phyloP scores from a whole-genome alignment of 2,888 invertebrate genomes.

The Halictus ligatus region DNA sequence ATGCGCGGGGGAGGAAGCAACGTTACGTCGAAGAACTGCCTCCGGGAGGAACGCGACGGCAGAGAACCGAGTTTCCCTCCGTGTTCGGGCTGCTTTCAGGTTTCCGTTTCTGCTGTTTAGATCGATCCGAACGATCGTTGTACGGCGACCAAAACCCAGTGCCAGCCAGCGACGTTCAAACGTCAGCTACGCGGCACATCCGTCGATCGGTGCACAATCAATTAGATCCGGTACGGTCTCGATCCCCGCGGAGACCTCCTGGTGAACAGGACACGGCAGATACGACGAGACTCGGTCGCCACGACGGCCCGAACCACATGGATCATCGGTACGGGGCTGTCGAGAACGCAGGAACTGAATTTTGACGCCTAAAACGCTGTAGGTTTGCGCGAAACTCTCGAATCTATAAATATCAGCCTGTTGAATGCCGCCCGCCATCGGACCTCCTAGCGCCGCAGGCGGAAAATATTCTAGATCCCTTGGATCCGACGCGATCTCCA shows the following conservation, averaged over 20 bases:
- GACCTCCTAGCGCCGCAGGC: slow-evolving; percentile 68
- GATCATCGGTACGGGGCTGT: slow-evolving; percentile 57
- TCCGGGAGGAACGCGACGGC: background rate
- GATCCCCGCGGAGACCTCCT: background rate
- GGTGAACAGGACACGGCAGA: background rate
- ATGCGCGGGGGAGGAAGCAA: slow-evolving; percentile 10
- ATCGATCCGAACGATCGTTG: slow-evolving; percentile 10
- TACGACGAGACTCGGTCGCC: background rate
- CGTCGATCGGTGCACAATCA: background rate
- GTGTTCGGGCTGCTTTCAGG: background rate
- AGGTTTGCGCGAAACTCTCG: slow-evolving; percentile 77
- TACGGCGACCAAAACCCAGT: background rate
- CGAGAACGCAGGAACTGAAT: slow-evolving; percentile 69
- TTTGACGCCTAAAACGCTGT: slow-evolving; percentile 79
- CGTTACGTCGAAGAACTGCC: slow-evolving; percentile 4
- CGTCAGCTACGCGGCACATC: slow-evolving; percentile 41
- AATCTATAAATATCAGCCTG: slow-evolving; percentile 80
- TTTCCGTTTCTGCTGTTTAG: background rate
- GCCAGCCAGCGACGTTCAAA: slow-evolving; percentile 39
- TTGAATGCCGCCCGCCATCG: slow-evolving; percentile 78
- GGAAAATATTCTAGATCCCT: slow-evolving; percentile 56
- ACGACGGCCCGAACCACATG: slow-evolving; percentile 4
- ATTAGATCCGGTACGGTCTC: background rate
- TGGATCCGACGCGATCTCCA: slow-evolving; percentile 44
- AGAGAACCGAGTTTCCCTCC: background rate